These are phyloP conservation scores for Bagarius yarrelli DNA, from an alignment of 2,113 vertebrate species.

Conservation along the genomic window DNA sequence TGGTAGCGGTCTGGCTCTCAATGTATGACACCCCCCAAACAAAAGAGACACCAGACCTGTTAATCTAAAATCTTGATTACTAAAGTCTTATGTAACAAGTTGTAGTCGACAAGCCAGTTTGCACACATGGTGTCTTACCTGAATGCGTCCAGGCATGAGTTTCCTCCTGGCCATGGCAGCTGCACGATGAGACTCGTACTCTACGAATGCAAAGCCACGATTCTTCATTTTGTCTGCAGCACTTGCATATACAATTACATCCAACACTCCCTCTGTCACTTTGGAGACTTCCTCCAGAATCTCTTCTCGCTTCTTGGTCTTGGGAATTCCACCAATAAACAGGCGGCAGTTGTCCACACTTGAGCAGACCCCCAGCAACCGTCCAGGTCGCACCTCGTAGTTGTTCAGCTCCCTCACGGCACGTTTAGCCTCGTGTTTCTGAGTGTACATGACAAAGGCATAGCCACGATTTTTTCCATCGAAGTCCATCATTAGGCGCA, in stretches of 20 bases:
- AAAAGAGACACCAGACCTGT: neutral
- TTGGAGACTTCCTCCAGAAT: conserved; percentile 97
- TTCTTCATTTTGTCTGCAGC: conserved; percentile 99
- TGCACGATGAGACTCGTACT: conserved; percentile 95
- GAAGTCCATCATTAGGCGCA: conserved; percentile 99
- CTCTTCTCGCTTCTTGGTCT: conserved; percentile 98
- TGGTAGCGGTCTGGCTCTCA: neutral
- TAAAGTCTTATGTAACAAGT: neutral
- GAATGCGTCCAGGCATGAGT: conserved; percentile 93
- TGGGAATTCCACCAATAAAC: conserved; percentile 97
- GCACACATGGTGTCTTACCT: conserved; percentile 34
- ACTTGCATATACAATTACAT: conserved; percentile 96
- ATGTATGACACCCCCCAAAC: neutral
- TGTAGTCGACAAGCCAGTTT: neutral
- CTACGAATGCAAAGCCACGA: conserved; percentile 95
- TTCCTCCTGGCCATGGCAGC: conserved; percentile 97
- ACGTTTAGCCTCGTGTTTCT: conserved; percentile 91
- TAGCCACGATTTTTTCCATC: conserved; percentile 97
- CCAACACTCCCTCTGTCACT: conserved; percentile 94
- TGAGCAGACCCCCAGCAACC: conserved; percentile 93
- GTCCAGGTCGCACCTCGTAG: conserved; percentile 90
- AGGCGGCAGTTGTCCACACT: conserved; percentile 98
- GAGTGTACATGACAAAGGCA: conserved; percentile 94
- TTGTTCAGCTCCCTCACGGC: conserved; percentile 97
- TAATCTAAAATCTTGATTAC: neutral